Evolutionary conservation across 2,888 invertebrate genomes (phyloP).

Genomic region (Sialis fuliginosa): DNA sequence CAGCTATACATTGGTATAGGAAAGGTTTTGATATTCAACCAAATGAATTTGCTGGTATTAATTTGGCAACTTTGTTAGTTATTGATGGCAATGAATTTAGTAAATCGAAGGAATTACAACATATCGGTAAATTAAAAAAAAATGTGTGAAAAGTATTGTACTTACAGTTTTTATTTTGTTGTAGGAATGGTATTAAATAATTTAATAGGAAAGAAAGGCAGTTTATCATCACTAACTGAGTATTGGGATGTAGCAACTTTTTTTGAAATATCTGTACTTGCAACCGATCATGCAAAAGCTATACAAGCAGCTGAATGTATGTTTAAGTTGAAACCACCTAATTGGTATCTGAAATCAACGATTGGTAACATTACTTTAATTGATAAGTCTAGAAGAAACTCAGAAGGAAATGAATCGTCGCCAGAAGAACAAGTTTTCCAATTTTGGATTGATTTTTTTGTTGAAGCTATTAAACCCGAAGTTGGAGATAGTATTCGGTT

Average conservation of each 20-base stretch:
- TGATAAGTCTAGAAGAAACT: constrained; percentile 70
- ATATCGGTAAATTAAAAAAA: constrained; percentile 44
- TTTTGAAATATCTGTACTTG: constrained; percentile 94
- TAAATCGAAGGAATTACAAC: constrained; percentile 76
- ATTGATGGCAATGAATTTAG: constrained; percentile 93
- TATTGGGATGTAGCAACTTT: constrained; percentile 99
- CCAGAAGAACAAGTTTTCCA: constrained; percentile 80
- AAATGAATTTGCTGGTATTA: constrained; percentile 97
- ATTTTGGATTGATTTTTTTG: constrained; percentile 98
- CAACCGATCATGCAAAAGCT: constrained; percentile 92
- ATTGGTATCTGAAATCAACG: constrained; percentile 93
- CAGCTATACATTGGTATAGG: constrained; percentile 94
- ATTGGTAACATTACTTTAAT: constrained; percentile 91
- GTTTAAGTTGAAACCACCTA: constrained; percentile 79
- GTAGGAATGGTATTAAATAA: constrained; percentile 85
- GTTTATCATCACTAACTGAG: constrained; percentile 76
- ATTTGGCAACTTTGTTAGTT: constrained; percentile 89
- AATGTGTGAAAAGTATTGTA: too few relatives aligned
- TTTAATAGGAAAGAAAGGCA: constrained; percentile 94
- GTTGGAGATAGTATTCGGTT: constrained; percentile 72
- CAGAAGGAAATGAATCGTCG: constrained; percentile 47
- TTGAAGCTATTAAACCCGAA: constrained; percentile 76
- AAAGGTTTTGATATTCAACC: constrained; percentile 97
- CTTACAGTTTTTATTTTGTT: constrained; percentile 7
- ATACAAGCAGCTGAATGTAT: constrained; percentile 91